Base-by-base conservation (phyloP, 2,113 vertebrate species). In the Ancistrus triradiatus region DNA sequence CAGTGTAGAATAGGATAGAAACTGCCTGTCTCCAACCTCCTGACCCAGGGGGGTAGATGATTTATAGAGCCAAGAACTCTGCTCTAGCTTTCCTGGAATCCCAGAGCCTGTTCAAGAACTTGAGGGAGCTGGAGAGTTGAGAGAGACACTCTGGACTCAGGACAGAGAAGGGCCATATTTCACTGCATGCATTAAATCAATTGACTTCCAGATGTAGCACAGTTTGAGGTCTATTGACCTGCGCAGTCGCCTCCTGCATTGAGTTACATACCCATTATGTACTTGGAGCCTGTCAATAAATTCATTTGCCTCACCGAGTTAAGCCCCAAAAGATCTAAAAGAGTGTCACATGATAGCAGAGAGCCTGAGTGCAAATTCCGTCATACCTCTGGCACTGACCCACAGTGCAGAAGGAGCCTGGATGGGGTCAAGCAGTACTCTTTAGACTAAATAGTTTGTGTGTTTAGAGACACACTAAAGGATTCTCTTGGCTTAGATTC, bases 81-180 rank as follows among this genome's bases (percentile, higher is more conserved):
- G 56, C 72, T 77, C 59, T 68, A 84, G 70, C 65, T 83, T 86
- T 83, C 81, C 74, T 80, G 81, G 84, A 86, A 85, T 79, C 73
- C 1, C 1, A 57, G 38, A 74, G 61, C 33, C 50, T 28, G 73
- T 80, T 46, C 40, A 38, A 47, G 52, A 33, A 70, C 3, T 27
- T 17, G 33, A 4, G 25, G 44, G 56, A 60, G 63, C 69, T 74
- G 73, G 63, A 73, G 49, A 72, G 62, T 63, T 71, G 33, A 27
- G 17, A 7, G 10, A 66, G 76, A 70, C 42, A 68, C 53, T 13
- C 9, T 40, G 52, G 72, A 73, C 72, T 21, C 4, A 78, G 66
- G 73, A 58, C 66, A 68, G 53, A 33, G 48, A 71, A 69, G 46
- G 75, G 77, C 73, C 70, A 60, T 82, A 83, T 83, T 87, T 86